Evolutionary conservation across 2,797 vertebrate genomes (phyloP), one percentile per base, ranked within the genome.

Genomic region (Pelobates cultripes): DNA sequence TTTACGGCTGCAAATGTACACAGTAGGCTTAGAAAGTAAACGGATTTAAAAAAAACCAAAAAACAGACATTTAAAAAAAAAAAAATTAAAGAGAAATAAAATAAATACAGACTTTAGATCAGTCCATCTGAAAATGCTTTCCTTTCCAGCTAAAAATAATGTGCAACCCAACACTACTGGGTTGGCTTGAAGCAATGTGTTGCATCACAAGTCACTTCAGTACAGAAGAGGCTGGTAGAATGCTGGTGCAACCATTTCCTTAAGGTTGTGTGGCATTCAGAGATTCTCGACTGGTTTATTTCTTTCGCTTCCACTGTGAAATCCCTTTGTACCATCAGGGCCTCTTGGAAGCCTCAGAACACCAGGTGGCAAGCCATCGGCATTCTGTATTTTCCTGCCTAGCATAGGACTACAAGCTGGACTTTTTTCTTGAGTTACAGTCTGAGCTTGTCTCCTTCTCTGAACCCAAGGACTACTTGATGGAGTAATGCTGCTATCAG

Each of bases 381-480:
- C 94, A 0, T 94, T 95, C 88, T 97, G 96, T 87, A 97, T 95
- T 93, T 95, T 99, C 71, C 93, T 87, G 5, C 91, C 93, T 75
- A 96, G 72, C 93, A 97, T 93, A 0, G 97, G 97, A 79, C 97
- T 99, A 1, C 94, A 94, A 0, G 93, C 88, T 0, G 97, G 97
- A 66, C 96, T 99, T 89, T 93, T 97, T 90, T 98, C 96, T 87
- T 95, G 96, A 0, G 94, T 95, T 0, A 94, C 93, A 85, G 95
- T 89, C 75, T 92, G 92, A 0, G 91, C 96, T 86, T 97, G 97
- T 85, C 95, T 92, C 73, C 98, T 93, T 14, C 97, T 93, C 85
- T 96, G 98, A 0, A 98, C 96, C 98, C 98, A 99, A 0, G 97
- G 98, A 84, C 98, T 99, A 17, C 96, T 94, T 0, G 94, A 98